Percentiles rank a stretch among this genome's conserved stretches.
Evolutionary conservation across 1,140 invertebrate species (phyloP).

Genomic region (Camponotus pennsylvanicus): DNA sequence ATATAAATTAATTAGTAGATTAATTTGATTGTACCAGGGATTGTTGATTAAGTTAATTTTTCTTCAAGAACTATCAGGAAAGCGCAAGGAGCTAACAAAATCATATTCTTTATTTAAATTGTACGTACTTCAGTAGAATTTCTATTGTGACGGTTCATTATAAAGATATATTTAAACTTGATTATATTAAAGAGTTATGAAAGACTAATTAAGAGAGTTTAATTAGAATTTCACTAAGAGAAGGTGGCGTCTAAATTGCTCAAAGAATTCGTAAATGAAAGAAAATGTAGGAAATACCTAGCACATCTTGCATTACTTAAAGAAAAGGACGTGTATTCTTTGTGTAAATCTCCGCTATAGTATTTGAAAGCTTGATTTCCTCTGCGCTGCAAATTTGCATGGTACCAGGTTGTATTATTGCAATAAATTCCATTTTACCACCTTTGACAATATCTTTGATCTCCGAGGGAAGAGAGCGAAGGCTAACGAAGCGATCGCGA

Average conservation of each 20-base stretch:
- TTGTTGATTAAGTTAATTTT: neutral
- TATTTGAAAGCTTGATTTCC: conserved; percentile 33
- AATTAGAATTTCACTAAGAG: neutral
- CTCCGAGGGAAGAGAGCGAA: neutral
- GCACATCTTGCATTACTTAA: conserved; percentile 18
- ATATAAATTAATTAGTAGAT: neutral
- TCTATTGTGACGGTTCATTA: neutral
- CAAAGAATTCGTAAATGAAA: conserved; percentile 35
- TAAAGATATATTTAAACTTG: neutral
- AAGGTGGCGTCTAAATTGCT: conserved; percentile 20
- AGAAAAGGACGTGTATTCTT: conserved; percentile 20
- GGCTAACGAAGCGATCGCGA: neutral
- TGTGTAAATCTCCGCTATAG: neutral
- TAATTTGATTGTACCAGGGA: neutral
- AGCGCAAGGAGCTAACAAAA: neutral
- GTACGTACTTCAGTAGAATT: neutral
- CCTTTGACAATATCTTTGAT: neutral
- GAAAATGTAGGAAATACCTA: neutral
- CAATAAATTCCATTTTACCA: conserved; percentile 4
- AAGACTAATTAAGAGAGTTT: conserved; percentile 4
- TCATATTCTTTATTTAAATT: neutral
- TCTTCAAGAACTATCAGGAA: neutral
- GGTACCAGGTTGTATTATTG: neutral
- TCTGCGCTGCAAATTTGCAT: conserved; percentile 5
- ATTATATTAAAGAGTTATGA: neutral